phyloP scores from a whole-genome alignment of 2,888 invertebrate species.

The Drosophila picticornis region DNA sequence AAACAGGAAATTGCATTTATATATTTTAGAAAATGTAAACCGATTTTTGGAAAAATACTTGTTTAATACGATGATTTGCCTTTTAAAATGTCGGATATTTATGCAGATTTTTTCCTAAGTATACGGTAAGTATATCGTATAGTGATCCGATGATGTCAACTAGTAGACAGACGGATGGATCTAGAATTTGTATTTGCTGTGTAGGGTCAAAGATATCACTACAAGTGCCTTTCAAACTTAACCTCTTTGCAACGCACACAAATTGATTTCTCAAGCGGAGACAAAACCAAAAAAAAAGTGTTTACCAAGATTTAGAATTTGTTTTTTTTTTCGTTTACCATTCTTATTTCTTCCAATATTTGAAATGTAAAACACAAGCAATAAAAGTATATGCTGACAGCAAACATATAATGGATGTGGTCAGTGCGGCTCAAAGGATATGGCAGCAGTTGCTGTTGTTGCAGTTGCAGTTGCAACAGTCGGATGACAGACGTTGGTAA shows the following conservation, averaged over 20 bases:
- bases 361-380: conserved; percentile 33
- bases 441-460: conserved; percentile 10
- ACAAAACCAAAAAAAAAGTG: neutral
- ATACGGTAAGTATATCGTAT: neutral
- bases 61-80: too few relatives aligned
- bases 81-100: too few relatives aligned
- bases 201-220: neutral
- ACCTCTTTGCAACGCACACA: neutral
- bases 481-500: conserved; percentile 29
- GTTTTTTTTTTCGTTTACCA: neutral
- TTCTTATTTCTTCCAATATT: conserved; percentile 9
- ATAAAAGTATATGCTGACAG: conserved; percentile 42
- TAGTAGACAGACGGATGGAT: neutral
- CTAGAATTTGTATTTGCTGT: neutral
- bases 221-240: neutral
- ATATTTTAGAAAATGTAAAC: neutral
- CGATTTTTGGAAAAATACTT: neutral
- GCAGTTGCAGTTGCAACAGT: conserved; percentile 2
- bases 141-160: neutral
- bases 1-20: too few relatives aligned
- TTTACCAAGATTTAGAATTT: neutral
- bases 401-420: conserved; percentile 31
- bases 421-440: conserved; percentile 38
- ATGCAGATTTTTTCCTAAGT: too few relatives aligned
- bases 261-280: neutral